Base-by-base conservation (phyloP, 2,888 invertebrate species). In the Autographa pulchrina region DNA sequence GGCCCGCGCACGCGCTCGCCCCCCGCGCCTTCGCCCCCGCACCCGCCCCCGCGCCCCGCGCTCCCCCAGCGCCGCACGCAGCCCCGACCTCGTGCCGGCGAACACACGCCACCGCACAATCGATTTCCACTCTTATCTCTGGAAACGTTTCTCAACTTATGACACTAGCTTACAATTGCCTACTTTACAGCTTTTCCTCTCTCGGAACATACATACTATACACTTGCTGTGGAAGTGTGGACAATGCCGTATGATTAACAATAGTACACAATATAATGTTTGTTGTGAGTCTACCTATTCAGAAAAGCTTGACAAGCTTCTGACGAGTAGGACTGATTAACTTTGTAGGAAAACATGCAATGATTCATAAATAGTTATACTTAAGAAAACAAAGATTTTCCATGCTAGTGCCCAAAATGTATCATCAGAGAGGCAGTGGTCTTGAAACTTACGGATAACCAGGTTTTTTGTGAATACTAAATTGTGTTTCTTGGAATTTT, bases 121-220 rank as follows among this genome's bases (percentile, higher is more conserved):
- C 91, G 92, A 92, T 92, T 88, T 87, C 86, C 84, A 69, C 77
- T 88, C 86, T 89, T 86, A 85, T 85, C 84, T 86, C 80, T 75
- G 72, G 67, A 62, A 82, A 81, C 70, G 78, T 81, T 77, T 71
- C 70, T 80, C 77, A 80, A 80, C 68, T 78, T 78, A 67, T 72
- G 80, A 75, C 80, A 77, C 64, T 64, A 8, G 59, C 74, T 66
- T 58, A 81, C 71, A 77, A 69, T 66, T 72, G 73, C 70, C 63
- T 65, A 70, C 63, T 63, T 68, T 58, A 56, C 68, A 69, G 64
- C 75, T 79, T 79, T 79, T 78, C 77, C 64, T 68, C 35, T 62
- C 65, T 38, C 41, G 31, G 32, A 16, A 54, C 58, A 66, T 64
- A 66, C 31, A 48, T 48, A 25, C 25, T 18, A n/a, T 48, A 18